These are phyloP conservation scores for Harpalus rufipes DNA, from an alignment of 2,888 invertebrate species.

Conservation along the genomic window DNA sequence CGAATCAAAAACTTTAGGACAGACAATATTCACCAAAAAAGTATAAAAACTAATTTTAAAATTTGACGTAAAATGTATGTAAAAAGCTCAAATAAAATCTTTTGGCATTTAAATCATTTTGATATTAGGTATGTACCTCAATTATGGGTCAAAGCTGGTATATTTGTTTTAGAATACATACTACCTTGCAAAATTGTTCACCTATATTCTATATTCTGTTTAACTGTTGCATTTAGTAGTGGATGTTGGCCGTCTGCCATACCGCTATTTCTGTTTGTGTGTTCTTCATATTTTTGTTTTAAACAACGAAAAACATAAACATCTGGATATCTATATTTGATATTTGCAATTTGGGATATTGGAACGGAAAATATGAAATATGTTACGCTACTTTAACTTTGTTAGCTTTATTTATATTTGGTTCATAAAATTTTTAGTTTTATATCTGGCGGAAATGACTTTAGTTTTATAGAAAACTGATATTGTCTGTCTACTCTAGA, in stretches of 20 bases:
- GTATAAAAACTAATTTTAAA: no score
- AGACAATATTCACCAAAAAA: no score
- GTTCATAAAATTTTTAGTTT: constrained; percentile 24
- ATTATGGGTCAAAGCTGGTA: not conserved
- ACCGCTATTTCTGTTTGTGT: constrained; percentile 38
- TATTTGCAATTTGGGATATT: constrained; percentile 37
- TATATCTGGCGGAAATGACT: not conserved
- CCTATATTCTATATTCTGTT: constrained; percentile 49
- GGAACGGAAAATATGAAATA: constrained; percentile 32
- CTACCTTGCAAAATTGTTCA: constrained; percentile 48
- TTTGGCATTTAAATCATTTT: no score
- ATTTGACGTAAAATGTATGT: no score
- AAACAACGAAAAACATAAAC: not conserved
- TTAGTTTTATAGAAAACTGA: constrained; percentile 5
- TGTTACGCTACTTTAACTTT: not conserved
- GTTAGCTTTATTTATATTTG: not conserved
- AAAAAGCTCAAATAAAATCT: no score
- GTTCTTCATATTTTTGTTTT: constrained; percentile 28
- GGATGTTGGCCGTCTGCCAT: constrained; percentile 25
- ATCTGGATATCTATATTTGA: constrained; percentile 36
- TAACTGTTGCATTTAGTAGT: constrained; percentile 29
- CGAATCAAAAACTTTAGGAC: no score
- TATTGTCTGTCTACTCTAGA: not conserved
- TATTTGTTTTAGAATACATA: constrained; percentile 29
- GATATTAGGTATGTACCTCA: no score